Conservation (phyloP, 2,888 invertebrate genomes). For the Cephus nigrinus region DNA sequence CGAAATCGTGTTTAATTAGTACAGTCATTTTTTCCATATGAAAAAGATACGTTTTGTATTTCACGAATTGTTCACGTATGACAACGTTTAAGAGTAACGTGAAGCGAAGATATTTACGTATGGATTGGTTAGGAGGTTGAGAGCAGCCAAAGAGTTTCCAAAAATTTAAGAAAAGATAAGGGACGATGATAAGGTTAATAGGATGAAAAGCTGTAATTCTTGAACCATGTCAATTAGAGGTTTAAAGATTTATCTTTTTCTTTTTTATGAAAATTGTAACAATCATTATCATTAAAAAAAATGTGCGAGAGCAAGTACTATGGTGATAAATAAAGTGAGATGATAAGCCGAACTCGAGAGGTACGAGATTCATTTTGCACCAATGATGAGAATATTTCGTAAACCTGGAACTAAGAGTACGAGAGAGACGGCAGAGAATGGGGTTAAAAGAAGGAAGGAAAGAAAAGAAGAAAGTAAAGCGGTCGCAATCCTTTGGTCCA, state of each 20-base stretch:
- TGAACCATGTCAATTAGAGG: conserved; percentile 3
- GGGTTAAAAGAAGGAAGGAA: background rate
- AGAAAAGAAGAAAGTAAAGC: background rate
- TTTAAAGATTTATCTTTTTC: background rate
- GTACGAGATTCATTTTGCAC: background rate
- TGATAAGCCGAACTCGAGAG: background rate
- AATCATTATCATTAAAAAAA: background rate
- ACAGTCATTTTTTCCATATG: background rate
- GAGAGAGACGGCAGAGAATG: background rate
- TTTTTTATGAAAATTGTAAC: background rate
- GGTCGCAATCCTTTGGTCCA: background rate
- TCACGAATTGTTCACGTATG: background rate
- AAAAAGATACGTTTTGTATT: background rate
- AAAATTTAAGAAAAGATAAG: conserved; percentile 14
- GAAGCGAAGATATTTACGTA: background rate
- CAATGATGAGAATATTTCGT: background rate
- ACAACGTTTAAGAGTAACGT: background rate
- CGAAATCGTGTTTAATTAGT: background rate
- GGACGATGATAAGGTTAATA: conserved; percentile 26
- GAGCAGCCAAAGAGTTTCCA: background rate
- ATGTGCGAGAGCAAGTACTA: background rate
- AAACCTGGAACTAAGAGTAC: background rate
- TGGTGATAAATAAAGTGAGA: background rate
- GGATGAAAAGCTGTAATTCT: conserved; percentile 40
- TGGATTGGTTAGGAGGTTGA: background rate